phyloP scores from a whole-genome alignment of 2,797 vertebrate genomes.

The Spea hammondii region DNA sequence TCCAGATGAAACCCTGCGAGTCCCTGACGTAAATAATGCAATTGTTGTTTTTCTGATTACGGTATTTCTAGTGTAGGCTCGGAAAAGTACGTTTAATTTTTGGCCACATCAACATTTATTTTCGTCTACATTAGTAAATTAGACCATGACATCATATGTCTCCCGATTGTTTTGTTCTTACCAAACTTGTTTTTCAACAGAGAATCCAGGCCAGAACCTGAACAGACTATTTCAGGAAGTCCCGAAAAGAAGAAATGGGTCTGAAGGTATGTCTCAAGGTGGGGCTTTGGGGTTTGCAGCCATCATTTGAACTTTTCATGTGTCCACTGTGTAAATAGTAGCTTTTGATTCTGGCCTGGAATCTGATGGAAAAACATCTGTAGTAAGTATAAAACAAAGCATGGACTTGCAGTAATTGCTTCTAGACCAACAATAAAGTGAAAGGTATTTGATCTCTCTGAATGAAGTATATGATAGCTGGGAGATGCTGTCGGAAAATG shows the following conservation, averaged over 20 bases:
- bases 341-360: slow-evolving; percentile 85
- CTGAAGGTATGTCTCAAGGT: slow-evolving; percentile 93
- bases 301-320: slow-evolving; percentile 78
- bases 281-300: slow-evolving; percentile 86
- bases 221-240: slow-evolving; percentile 97
- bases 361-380: slow-evolving; percentile 82
- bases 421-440: too few relatives aligned
- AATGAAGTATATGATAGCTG: too few relatives aligned
- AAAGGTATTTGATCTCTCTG: too few relatives aligned
- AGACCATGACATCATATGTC: slow-evolving; percentile 67
- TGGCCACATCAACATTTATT: slow-evolving; percentile 23
- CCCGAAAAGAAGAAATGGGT: slow-evolving; percentile 96
- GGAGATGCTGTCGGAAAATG: too few relatives aligned
- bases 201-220: slow-evolving; percentile 99
- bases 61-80: too few relatives aligned
- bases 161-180: slow-evolving; percentile 84
- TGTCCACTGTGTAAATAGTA: slow-evolving; percentile 74
- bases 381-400: slow-evolving; percentile 82
- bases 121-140: slow-evolving; percentile 58
- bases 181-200: slow-evolving; percentile 97
- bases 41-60: too few relatives aligned
- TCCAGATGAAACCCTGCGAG: too few relatives aligned
- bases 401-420: slow-evolving; percentile 56
- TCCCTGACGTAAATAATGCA: too few relatives aligned
- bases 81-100: too few relatives aligned